phyloP scores from a whole-genome alignment of 2,797 vertebrate genomes.

The Fratercula arctica region DNA sequence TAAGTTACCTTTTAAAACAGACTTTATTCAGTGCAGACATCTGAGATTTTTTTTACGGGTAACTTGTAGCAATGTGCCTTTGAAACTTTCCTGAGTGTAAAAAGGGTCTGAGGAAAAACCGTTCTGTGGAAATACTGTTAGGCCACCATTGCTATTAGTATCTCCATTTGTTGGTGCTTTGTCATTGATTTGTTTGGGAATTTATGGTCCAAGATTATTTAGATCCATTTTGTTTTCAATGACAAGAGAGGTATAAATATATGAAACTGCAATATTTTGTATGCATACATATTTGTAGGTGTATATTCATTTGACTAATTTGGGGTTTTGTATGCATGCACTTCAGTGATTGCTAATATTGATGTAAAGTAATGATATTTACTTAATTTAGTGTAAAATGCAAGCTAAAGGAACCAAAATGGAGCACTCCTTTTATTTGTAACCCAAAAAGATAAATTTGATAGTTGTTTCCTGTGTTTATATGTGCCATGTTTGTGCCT shows the following conservation, averaged over 20 bases:
- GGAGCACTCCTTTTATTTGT: neutral
- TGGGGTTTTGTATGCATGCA: neutral
- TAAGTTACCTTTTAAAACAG: conserved; percentile 58
- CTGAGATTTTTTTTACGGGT: conserved; percentile 33
- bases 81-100: neutral
- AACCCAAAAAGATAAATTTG: neutral
- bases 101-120: neutral
- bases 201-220: neutral
- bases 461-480: neutral
- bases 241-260: neutral
- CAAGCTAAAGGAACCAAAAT: neutral
- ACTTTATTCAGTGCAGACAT: conserved; percentile 20
- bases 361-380: neutral
- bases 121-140: neutral
- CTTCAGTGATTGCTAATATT: neutral
- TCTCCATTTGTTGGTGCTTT: neutral
- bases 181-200: neutral
- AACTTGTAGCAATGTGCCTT: neutral
- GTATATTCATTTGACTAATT: neutral
- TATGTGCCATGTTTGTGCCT: neutral
- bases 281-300: neutral
- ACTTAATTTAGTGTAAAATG: neutral
- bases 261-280: neutral
- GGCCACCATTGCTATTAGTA: neutral
- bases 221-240: neutral